phyloP scores from a whole-genome alignment of 2,113 vertebrate species.

The human (Homo sapiens) region GRCh38 chr11:105147501-105148000 shows the following conservation, averaged over 20 bases:
- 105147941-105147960: background rate
- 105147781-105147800: background rate
- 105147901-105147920: background rate
- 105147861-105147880: background rate
- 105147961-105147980: background rate
- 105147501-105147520: background rate
- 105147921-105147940: background rate
- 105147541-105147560: background rate
- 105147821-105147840: background rate
- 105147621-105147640: background rate
- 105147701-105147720: background rate
- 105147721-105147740: background rate
- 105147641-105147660: background rate
- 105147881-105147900: background rate
- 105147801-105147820: background rate
- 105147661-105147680: accelerated
- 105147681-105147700: background rate
- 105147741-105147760: background rate
- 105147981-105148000: background rate
- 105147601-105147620: background rate
- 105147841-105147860: background rate
- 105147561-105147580: background rate
- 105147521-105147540: background rate
- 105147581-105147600: background rate
- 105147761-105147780: background rate